Base-by-base conservation (phyloP, 2,113 vertebrate genomes). In the Meleagris gallopavo region DNA sequence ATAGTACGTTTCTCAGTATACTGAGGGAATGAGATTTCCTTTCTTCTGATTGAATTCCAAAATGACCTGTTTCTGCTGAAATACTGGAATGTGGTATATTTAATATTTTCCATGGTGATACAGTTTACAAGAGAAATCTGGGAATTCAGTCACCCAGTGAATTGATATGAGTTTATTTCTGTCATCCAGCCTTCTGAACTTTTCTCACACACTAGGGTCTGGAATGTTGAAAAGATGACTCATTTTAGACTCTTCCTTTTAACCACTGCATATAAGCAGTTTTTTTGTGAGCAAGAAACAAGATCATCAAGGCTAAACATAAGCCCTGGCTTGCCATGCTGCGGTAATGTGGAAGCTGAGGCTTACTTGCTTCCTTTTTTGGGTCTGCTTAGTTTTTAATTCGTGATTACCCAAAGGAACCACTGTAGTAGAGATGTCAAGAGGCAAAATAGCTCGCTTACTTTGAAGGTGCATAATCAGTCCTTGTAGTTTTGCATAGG, bases 291-390 rank as follows among this genome's bases (percentile, higher is more conserved):
- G 91, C 67, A 22, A 78, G 69, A 86, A 91, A 83, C 69, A 83
- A 66, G 76, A 77, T 17, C 15, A 77, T 17, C 13, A 2, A 58
- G 76, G 80, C 90, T 96, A 55, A 72, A 72, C 2, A 0, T 74
- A 64, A 81, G 75, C 34, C 14, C 50, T 52, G 74, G 69, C 30
- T 9, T 46, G 19, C 79, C 27, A 2, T 40, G 79, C 64, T 90
- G 72, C 61, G 90, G 74, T 88, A 32, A 88, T 72, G 80, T 90
- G 92, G 92, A 95, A 94, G 88, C 86, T 81, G 86, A 81, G 43
- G 46, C 34, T 20, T 48, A 9, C 38, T 71, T 93, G 50, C 88
- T 96, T 94, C 95, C 90, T 92, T 71, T 94, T 92, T 29, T 86
- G 72, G 7, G 10, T 41, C 55, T 6, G 2, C 86, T 55, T 76